Evolutionary conservation across 1,140 invertebrate genomes (phyloP).

Genomic region (Maconellicoccus hirsutus): DNA sequence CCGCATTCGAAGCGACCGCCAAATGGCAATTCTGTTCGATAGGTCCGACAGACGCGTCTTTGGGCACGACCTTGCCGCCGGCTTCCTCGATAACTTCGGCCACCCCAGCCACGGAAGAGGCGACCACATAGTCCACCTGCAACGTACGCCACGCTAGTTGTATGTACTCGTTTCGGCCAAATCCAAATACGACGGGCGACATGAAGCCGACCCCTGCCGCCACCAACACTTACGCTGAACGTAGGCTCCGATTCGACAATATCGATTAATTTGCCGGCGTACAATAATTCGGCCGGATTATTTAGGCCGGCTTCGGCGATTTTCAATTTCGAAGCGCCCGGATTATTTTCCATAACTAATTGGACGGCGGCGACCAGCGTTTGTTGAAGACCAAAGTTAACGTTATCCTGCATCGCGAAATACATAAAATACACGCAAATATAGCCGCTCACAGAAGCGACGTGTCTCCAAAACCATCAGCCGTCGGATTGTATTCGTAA

Average conservation of each 20-base stretch:
- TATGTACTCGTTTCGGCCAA: too few relatives aligned
- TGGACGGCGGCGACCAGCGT: conserved; percentile 55
- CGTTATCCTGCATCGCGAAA: background rate
- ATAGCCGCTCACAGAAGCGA: background rate
- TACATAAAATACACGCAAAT: background rate
- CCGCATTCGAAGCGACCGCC: conserved; percentile 47
- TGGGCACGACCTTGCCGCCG: conserved; percentile 38
- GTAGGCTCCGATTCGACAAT: conserved; percentile 54
- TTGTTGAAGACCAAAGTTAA: conserved; percentile 32
- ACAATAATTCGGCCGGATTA: conserved; percentile 46
- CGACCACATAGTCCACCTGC: conserved; percentile 36
- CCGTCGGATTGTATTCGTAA: too few relatives aligned
- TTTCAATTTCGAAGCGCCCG: conserved; percentile 56
- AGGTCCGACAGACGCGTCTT: conserved; percentile 40
- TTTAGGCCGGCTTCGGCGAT: conserved; percentile 60
- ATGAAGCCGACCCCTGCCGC: background rate
- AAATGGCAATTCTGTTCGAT: conserved; percentile 53
- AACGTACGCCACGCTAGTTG: background rate
- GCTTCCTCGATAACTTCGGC: background rate
- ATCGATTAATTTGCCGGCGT: conserved; percentile 43
- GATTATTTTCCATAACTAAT: conserved; percentile 66
- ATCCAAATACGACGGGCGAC: too few relatives aligned
- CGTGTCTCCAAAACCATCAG: too few relatives aligned
- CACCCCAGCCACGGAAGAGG: conserved; percentile 34
- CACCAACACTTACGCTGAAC: conserved; percentile 38